Evolutionary conservation across 2,113 vertebrate species (phyloP), one percentile per base, ranked within the genome.

Genomic region (Verasper variegatus): DNA sequence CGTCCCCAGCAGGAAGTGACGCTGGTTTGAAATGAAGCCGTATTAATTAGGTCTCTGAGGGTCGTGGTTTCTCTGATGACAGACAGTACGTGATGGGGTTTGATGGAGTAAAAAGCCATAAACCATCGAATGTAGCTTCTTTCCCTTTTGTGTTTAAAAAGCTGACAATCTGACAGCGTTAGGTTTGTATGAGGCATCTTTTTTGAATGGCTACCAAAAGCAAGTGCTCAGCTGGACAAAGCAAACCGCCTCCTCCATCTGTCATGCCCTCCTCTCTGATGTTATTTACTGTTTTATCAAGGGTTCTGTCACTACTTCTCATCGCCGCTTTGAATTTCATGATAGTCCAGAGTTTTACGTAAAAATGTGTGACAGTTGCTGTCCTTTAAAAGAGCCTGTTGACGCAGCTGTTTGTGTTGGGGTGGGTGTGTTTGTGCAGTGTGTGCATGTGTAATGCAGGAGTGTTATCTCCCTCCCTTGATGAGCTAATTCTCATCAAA

Each of bases 161-260:
- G 35, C 69, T 58, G 55, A 77, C 60, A 74, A 80, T 65, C 80
- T 86, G 80, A 73, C 82, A 74, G 23, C 27, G 61, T 64, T 82
- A 7, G 63, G 20, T 74, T 81, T 24, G 56, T n/a, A 71, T 91
- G 88, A 88, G 84, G 71, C 86, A 77, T 85, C 73, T 76, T 85
- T 68, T 52, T 90, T 90, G 89, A 87, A 86, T 69, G 65, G 56
- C 86, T 64, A 85, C 83, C 86, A 89, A 82, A 80, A 78, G 55
- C 24, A 67, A 75, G 61, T 68, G 13, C 75, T 91, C 83, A 86
- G 88, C 81, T 91, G 85, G 81, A 82, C 73, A 17, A 78, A 71
- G 65, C 76, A 74, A 68, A 31, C 71, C 74, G 64, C 82, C 88
- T 82, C 67, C 76, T 89, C 91, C 84, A 82, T 90, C 89, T 91